phyloP scores from a whole-genome alignment of 2,797 vertebrate species.

The Cyprinodon diabolis region DNA sequence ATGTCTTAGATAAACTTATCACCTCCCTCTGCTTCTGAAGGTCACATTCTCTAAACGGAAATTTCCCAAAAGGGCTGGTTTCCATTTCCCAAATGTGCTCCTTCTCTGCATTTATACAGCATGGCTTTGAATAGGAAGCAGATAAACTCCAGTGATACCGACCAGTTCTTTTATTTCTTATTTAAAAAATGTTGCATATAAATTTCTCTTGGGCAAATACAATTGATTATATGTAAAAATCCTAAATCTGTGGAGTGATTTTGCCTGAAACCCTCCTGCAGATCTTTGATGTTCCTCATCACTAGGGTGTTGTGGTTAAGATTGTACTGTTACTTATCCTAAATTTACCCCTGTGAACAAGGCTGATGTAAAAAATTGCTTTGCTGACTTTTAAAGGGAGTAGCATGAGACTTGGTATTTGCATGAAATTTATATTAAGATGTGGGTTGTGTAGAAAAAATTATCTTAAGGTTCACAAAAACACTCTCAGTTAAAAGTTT shows the following conservation, averaged over 20 bases:
- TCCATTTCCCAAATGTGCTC: conserved; percentile 44
- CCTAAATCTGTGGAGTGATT: conserved; percentile 27
- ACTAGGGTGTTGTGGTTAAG: conserved; percentile 11
- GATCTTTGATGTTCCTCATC: conserved; percentile 13
- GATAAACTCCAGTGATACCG: conserved; percentile 6
- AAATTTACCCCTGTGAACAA: neutral
- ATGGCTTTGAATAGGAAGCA: conserved; percentile 23
- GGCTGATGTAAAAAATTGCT: conserved; percentile 10
- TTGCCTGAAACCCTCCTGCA: conserved; percentile 20
- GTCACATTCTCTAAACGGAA: conserved; percentile 56
- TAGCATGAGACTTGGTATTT: conserved; percentile 3
- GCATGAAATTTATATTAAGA: neutral
- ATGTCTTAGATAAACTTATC: conserved; percentile 69
- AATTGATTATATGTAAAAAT: conserved; percentile 19
- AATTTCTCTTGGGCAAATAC: conserved; percentile 13
- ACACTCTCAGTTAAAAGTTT: neutral
- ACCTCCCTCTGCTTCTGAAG: conserved; percentile 55
- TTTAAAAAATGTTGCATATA: neutral
- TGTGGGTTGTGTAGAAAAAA: conserved; percentile 2
- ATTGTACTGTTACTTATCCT: conserved; percentile 10
- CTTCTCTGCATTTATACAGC: conserved; percentile 25
- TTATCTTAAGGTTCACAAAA: neutral
- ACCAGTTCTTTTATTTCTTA: neutral
- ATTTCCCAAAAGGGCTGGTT: conserved; percentile 59
- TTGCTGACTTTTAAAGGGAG: conserved; percentile 3